Evolutionary conservation across 1,140 invertebrate species (phyloP).

Genomic region (Phenacoccus solenopsis): DNA sequence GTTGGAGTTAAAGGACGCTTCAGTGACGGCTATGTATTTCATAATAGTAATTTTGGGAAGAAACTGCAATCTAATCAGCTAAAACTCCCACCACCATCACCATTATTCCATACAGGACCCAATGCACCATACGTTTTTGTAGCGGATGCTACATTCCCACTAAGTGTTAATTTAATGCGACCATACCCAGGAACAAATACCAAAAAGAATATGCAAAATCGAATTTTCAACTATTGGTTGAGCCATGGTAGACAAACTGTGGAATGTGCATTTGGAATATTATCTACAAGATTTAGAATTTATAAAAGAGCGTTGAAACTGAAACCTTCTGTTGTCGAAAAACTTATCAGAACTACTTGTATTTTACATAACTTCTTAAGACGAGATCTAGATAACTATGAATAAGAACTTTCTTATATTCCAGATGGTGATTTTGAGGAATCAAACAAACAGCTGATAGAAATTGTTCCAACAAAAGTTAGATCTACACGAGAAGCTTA

Average conservation of each 20-base stretch:
- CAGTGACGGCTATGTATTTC: slow-evolving; percentile 30
- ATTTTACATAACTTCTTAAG: slow-evolving; percentile 29
- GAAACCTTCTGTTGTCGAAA: slow-evolving; percentile 28
- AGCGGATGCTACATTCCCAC: slow-evolving; percentile 23
- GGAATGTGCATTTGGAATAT: slow-evolving; percentile 38
- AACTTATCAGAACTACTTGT: slow-evolving; percentile 27
- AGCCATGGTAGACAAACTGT: slow-evolving; percentile 33
- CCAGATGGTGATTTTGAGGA: too few relatives aligned
- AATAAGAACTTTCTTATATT: too few relatives aligned
- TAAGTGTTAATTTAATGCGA: slow-evolving; percentile 21
- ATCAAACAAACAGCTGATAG: too few relatives aligned
- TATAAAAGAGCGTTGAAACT: slow-evolving; percentile 32
- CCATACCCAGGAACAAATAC: slow-evolving; percentile 26
- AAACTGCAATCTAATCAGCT: slow-evolving; percentile 22
- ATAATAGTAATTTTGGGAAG: slow-evolving; percentile 26
- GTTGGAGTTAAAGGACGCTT: slow-evolving; percentile 30
- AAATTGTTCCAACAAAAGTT: too few relatives aligned
- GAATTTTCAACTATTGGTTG: slow-evolving; percentile 37
- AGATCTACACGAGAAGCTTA: too few relatives aligned
- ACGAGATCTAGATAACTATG: too few relatives aligned
- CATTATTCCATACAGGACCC: not conserved
- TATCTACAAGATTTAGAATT: slow-evolving; percentile 31
- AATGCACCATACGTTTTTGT: slow-evolving; percentile 28
- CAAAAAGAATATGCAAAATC: slow-evolving; percentile 25
- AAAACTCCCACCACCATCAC: slow-evolving; percentile 18